These are phyloP conservation scores for Percopsis omiscomaycus DNA, from an alignment of 2,797 vertebrate genomes.

Conservation along the genomic window DNA sequence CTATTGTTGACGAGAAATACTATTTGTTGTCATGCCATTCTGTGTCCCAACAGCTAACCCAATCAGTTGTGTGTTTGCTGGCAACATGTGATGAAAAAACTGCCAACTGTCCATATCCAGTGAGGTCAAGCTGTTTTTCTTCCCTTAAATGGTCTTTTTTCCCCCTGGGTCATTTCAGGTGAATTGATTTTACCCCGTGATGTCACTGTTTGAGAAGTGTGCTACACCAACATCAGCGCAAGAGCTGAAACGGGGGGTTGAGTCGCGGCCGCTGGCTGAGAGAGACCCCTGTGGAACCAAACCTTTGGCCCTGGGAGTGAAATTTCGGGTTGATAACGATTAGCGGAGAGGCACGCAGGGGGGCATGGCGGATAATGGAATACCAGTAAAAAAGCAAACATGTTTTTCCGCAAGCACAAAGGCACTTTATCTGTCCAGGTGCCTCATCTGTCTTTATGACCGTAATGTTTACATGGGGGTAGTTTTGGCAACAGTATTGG, in stretches of 20 bases:
- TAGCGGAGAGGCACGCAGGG: slow-evolving; percentile 5
- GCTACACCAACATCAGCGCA: slow-evolving; percentile 49
- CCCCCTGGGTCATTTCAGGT: slow-evolving; percentile 59
- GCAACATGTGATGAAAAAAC: too few species aligned
- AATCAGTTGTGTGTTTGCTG: too few species aligned
- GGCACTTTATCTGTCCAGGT: slow-evolving; percentile 26
- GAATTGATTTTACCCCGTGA: slow-evolving; percentile 45
- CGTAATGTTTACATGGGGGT: slow-evolving; percentile 20
- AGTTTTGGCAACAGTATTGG: not conserved
- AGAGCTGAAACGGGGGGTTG: slow-evolving; percentile 44
- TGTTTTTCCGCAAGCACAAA: slow-evolving; percentile 33
- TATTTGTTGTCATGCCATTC: not conserved
- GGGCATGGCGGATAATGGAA: slow-evolving; percentile 10
- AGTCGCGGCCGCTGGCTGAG: slow-evolving; percentile 53
- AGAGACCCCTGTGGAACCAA: slow-evolving; percentile 33
- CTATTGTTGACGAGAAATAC: not conserved
- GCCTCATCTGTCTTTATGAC: slow-evolving; percentile 14
- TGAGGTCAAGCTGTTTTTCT: slow-evolving; percentile 9
- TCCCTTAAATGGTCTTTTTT: slow-evolving; percentile 40
- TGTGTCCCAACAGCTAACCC: not conserved
- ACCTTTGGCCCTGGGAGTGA: slow-evolving; percentile 16
- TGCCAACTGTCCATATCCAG: not conserved
- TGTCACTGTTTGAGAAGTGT: slow-evolving; percentile 39
- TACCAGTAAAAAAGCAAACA: slow-evolving; percentile 24
- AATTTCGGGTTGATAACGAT: slow-evolving; percentile 25